phyloP scores from a whole-genome alignment of 2,888 invertebrate species.

The Nematopogon swammerdamellus region DNA sequence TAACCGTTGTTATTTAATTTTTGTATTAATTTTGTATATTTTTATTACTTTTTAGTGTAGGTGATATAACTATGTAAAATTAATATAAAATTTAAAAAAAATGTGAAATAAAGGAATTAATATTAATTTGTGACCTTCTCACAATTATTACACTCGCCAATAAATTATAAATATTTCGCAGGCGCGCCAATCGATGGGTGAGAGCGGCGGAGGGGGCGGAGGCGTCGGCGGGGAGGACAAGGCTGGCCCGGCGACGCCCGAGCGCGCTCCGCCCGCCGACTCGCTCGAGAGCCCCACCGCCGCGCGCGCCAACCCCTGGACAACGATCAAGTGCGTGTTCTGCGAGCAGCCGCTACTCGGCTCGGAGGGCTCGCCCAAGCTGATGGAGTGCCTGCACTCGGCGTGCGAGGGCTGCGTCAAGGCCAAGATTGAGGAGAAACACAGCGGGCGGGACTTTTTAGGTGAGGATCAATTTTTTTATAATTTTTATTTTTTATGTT shows the following conservation, averaged over 20 bases:
- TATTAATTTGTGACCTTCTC: too few relatives aligned
- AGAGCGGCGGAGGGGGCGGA: slow-evolving; percentile 6
- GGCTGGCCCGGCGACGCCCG: slow-evolving; percentile 6
- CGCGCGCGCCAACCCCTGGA: slow-evolving; percentile 19
- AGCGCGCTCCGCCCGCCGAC: slow-evolving; percentile 23
- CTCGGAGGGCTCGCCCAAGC: slow-evolving; percentile 63
- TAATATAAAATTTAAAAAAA: too few relatives aligned
- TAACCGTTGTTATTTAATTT: too few relatives aligned
- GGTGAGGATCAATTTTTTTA: slow-evolving; percentile 18
- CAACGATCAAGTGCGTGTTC: slow-evolving; percentile 52
- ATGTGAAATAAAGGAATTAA: too few relatives aligned
- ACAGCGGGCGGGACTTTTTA: slow-evolving; percentile 30
- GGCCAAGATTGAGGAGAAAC: slow-evolving; percentile 57
- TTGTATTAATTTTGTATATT: too few relatives aligned
- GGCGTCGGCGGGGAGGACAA: slow-evolving; percentile 5
- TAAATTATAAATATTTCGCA: neutral
- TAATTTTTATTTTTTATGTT: too few relatives aligned
- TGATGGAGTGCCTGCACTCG: slow-evolving; percentile 86
- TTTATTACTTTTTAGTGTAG: too few relatives aligned
- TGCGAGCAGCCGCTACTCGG: slow-evolving; percentile 33
- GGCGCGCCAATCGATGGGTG: neutral
- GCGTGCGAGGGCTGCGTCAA: slow-evolving; percentile 75
- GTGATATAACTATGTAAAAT: too few relatives aligned
- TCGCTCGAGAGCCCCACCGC: slow-evolving; percentile 35
- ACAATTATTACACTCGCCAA: too few relatives aligned